phyloP scores from a whole-genome alignment of 2,888 invertebrate species.

The Aradus depressus region DNA sequence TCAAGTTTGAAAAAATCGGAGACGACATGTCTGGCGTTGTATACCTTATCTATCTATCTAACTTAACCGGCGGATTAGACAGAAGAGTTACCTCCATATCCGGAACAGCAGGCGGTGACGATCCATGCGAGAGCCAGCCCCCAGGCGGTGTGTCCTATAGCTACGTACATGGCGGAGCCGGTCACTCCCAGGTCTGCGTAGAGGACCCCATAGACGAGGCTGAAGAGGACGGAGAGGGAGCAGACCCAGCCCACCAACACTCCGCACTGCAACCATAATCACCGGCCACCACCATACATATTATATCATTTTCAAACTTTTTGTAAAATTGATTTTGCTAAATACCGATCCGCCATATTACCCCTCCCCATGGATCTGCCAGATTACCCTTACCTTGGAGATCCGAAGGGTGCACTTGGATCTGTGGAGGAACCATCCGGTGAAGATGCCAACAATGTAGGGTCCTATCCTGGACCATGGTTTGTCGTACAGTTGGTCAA shows the following conservation, averaged over 20 bases:
- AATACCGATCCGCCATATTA: no score
- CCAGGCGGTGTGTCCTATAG: slow-evolving; percentile 74
- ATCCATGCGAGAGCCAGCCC: slow-evolving; percentile 71
- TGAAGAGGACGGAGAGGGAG: slow-evolving; percentile 53
- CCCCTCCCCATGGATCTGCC: no score
- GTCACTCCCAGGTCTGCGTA: slow-evolving; percentile 54
- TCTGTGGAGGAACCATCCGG: slow-evolving; percentile 72
- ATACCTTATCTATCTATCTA: no score
- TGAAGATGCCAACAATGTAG: slow-evolving; percentile 72
- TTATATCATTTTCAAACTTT: no score
- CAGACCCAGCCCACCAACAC: slow-evolving; percentile 50
- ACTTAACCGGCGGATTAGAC: no score
- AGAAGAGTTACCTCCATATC: slow-evolving; percentile 57
- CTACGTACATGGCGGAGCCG: slow-evolving; percentile 65
- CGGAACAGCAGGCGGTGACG: slow-evolving; percentile 72
- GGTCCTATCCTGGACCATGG: slow-evolving; percentile 79
- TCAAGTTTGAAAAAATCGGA: no score
- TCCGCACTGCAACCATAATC: slow-evolving; percentile 4
- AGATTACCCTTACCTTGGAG: slow-evolving; percentile 51
- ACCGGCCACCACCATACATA: no score
- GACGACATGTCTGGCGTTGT: no score
- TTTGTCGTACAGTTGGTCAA: slow-evolving; percentile 82
- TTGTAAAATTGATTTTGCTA: no score
- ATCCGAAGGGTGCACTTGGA: slow-evolving; percentile 66
- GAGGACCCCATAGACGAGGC: slow-evolving; percentile 68